phyloP scores from a whole-genome alignment of 2,888 invertebrate species.

The Empis stercorea region DNA sequence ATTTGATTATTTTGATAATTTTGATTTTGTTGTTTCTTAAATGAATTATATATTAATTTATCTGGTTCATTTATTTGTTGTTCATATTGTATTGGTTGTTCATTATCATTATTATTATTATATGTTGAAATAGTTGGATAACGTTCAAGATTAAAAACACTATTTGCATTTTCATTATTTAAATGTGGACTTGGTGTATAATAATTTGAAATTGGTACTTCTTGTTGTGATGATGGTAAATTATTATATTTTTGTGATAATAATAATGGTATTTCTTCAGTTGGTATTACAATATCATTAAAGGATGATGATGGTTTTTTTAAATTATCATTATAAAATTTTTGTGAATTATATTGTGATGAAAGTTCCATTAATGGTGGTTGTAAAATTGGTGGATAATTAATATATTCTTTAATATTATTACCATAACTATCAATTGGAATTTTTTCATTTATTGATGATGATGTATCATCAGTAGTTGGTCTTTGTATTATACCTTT shows the following conservation, averaged over 20 bases:
- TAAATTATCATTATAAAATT: neutral
- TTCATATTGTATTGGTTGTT: too few species aligned
- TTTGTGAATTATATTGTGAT: neutral
- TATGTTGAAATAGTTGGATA: slow-evolving; percentile 20
- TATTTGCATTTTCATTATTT: slow-evolving; percentile 27
- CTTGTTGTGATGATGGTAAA: slow-evolving; percentile 13
- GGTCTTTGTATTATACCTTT: slow-evolving; percentile 5
- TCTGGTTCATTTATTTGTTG: neutral
- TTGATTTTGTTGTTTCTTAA: neutral
- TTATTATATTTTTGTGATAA: slow-evolving; percentile 15
- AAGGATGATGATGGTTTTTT: neutral
- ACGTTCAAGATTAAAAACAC: slow-evolving; percentile 20
- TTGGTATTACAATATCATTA: slow-evolving; percentile 3
- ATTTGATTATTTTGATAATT: neutral
- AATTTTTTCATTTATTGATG: slow-evolving; percentile 6
- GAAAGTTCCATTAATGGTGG: slow-evolving; percentile 17
- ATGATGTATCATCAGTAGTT: neutral
- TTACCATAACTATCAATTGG: slow-evolving; percentile 30
- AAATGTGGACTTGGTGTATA: slow-evolving; percentile 32
- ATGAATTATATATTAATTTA: neutral
- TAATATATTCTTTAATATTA: slow-evolving; percentile 11
- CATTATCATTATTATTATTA: too few species aligned
- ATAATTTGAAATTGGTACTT: slow-evolving; percentile 20
- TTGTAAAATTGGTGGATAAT: slow-evolving; percentile 16
- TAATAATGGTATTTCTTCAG: neutral